A percentile compares a stretch with the other conserved stretches of the same genome.
Evolutionary conservation across 1,140 invertebrate species (phyloP).

Genomic region (Drosophila funebris): DNA sequence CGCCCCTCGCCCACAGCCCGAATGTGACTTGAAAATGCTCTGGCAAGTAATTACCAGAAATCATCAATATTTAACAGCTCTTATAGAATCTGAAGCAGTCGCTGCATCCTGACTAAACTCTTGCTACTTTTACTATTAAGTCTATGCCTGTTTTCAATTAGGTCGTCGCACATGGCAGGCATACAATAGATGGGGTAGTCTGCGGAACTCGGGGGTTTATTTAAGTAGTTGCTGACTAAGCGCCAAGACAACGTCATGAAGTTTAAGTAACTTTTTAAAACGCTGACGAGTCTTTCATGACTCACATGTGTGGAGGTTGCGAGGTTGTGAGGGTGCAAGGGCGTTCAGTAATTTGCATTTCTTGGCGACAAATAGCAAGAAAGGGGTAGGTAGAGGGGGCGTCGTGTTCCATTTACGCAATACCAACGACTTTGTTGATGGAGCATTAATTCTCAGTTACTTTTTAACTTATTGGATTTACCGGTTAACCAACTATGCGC

Average conservation of each 20-base stretch:
- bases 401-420: slow-evolving; percentile 31
- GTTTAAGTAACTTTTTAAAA: slow-evolving; percentile 66
- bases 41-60: slow-evolving; percentile 43
- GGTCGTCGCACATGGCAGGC: slow-evolving; percentile 43
- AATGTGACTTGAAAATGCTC: slow-evolving; percentile 11
- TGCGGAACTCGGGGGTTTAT: neutral
- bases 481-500: slow-evolving; percentile 70
- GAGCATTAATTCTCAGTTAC: neutral
- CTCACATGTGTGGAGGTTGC: slow-evolving; percentile 60
- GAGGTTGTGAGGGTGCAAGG: neutral
- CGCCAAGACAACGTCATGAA: slow-evolving; percentile 60
- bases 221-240: slow-evolving; percentile 59
- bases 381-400: neutral
- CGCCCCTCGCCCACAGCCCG: neutral
- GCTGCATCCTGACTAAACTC: slow-evolving; percentile 8
- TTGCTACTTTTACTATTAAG: neutral
- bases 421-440: slow-evolving; percentile 15
- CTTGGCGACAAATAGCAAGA: neutral
- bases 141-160: slow-evolving; percentile 66
- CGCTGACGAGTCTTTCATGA: slow-evolving; percentile 34
- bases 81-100: slow-evolving; percentile 7
- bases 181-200: neutral
- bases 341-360: slow-evolving; percentile 58
- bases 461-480: slow-evolving; percentile 71
- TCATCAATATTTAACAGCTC: slow-evolving; percentile 51